Evolutionary conservation across 2,888 invertebrate genomes (phyloP).

Genomic region (Cataglyphis livida): DNA sequence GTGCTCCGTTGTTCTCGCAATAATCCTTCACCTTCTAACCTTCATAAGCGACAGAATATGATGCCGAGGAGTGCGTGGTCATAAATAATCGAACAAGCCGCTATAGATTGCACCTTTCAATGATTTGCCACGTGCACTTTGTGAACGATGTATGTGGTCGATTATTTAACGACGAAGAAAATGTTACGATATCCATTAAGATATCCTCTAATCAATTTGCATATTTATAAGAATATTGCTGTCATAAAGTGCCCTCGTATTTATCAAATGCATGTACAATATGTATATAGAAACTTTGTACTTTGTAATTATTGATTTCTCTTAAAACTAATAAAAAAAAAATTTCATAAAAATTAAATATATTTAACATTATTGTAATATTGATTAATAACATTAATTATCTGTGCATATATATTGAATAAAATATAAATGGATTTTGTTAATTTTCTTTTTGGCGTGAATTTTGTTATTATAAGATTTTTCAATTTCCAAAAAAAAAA

Average conservation of each 20-base stretch:
- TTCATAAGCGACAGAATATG: constrained; percentile 66
- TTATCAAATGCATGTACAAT: background rate
- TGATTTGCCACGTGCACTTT: constrained; percentile 8
- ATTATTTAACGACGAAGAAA: constrained; percentile 21
- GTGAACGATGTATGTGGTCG: constrained; percentile 19
- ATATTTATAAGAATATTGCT: background rate
- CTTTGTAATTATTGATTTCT: background rate
- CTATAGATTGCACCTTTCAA: constrained; percentile 66
- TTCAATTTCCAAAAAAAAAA: background rate
- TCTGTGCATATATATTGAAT: no score
- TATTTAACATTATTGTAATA: no score
- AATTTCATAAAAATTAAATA: background rate
- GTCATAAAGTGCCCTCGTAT: background rate
- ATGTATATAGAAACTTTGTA: background rate
- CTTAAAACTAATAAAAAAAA: background rate
- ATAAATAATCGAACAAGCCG: constrained; percentile 83
- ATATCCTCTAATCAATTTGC: background rate
- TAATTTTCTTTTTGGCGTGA: no score
- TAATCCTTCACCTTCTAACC: constrained; percentile 58
- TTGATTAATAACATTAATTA: background rate
- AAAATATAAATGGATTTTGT: background rate
- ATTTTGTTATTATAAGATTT: background rate
- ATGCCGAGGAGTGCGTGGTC: constrained; percentile 74
- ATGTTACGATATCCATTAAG: background rate
- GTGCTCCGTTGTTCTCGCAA: background rate